Conservation (phyloP, 2,113 vertebrate genomes). For the Actinemys pallida region DNA sequence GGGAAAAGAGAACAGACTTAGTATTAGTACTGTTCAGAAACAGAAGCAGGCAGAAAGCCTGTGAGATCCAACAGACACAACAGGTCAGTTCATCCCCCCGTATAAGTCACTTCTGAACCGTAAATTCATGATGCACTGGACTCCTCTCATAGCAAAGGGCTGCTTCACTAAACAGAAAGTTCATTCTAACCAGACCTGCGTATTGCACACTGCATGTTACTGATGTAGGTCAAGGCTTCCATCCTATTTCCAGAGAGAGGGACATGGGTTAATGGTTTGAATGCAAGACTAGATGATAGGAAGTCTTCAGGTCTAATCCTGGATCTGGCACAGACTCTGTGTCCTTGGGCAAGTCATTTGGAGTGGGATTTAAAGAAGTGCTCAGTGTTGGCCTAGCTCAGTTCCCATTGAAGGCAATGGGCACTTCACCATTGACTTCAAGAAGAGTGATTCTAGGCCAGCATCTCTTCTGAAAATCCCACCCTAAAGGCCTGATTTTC, state of each 20-base stretch:
- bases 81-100: not conserved
- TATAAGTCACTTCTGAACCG: not conserved
- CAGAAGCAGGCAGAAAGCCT: conserved; percentile 14
- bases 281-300: not conserved
- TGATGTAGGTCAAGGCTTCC: not conserved
- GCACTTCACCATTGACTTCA: not conserved
- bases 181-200: not conserved
- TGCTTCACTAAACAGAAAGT: not conserved
- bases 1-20: not conserved
- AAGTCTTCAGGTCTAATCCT: not conserved
- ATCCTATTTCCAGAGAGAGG: not conserved
- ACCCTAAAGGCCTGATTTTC: not conserved
- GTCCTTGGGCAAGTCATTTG: not conserved
- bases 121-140: conserved; percentile 13
- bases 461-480: too few species aligned
- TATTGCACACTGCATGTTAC: not conserved
- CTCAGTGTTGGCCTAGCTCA: conserved; percentile 6
- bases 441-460: not conserved
- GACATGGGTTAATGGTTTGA: not conserved
- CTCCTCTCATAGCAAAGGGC: not conserved
- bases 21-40: not conserved
- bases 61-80: not conserved
- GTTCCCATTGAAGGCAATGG: not conserved
- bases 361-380: not conserved
- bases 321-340: not conserved